A percentile compares a stretch with the other conserved stretches of the same genome.
Conservation (phyloP, 2,113 vertebrate genomes). For the Lamprotornis superbus region DNA sequence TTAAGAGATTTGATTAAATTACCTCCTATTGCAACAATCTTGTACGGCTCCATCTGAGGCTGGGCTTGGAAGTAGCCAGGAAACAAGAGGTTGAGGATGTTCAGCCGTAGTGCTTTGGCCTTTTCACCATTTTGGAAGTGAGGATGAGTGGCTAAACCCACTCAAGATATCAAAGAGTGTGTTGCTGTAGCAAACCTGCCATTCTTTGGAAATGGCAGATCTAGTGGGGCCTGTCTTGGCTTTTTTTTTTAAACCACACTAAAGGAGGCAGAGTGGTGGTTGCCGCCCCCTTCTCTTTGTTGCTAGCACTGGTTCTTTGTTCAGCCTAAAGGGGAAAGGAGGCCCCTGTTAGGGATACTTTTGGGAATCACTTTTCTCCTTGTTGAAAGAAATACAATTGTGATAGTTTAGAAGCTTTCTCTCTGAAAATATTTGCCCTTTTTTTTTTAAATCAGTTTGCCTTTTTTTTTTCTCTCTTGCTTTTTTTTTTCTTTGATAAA, state of each 20-base stretch:
- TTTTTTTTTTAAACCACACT: neutral
- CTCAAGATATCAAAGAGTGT: neutral
- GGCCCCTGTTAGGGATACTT: constrained; percentile 48
- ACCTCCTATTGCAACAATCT: rapidly evolving
- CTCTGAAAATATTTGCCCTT: neutral
- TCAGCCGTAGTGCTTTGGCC: neutral
- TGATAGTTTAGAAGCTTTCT: neutral
- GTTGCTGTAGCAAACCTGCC: neutral
- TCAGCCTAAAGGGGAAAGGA: constrained; percentile 56
- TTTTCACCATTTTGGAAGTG: neutral
- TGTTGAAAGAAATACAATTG: neutral
- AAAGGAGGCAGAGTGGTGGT: constrained; percentile 45
- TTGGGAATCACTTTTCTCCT: neutral
- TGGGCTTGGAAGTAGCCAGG: neutral
- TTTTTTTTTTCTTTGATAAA: neutral
- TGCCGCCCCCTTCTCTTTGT: constrained; percentile 75
- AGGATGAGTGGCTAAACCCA: neutral
- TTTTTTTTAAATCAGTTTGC: neutral
- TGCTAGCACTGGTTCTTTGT: constrained; percentile 70
- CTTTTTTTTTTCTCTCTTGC: neutral
- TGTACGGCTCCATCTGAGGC: too few relatives aligned
- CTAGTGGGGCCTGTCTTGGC: constrained; percentile 4
- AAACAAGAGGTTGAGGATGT: neutral
- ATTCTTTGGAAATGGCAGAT: neutral
- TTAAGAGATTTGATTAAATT: neutral